Conservation (phyloP, 2,797 vertebrate species). For the Sylvilagus floridanus region DNA sequence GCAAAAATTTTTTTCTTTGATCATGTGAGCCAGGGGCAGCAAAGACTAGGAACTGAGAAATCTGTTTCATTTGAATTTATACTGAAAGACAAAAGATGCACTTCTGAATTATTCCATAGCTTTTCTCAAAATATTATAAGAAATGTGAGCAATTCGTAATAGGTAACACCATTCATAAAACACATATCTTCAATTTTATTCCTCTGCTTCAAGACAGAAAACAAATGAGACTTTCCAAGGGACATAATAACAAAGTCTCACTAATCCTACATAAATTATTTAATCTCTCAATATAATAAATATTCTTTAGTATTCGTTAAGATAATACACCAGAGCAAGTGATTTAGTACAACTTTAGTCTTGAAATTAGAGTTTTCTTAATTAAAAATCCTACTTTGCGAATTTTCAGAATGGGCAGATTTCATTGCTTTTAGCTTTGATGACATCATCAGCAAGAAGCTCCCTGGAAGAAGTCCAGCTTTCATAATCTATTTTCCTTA, state of each 20-base stretch:
- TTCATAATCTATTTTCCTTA: background rate
- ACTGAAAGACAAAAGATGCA: slow-evolving; percentile 35
- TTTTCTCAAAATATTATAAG: slow-evolving; percentile 49
- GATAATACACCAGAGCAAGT: background rate
- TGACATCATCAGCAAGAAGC: background rate
- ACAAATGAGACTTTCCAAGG: background rate
- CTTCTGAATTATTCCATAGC: slow-evolving; percentile 31
- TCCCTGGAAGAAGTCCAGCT: background rate
- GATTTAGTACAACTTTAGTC: background rate
- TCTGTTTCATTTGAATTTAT: slow-evolving; percentile 59
- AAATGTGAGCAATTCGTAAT: background rate
- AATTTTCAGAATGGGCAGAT: background rate
- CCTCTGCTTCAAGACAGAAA: background rate
- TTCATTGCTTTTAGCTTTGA: slow-evolving; percentile 1
- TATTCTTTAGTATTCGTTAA: background rate
- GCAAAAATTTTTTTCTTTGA: slow-evolving; percentile 73
- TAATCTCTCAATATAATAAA: background rate
- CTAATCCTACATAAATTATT: background rate
- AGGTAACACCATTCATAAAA: background rate
- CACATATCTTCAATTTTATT: background rate
- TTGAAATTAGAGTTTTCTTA: background rate
- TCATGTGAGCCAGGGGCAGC: slow-evolving; percentile 40
- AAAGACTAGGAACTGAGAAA: slow-evolving; percentile 34
- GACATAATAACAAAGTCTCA: background rate
- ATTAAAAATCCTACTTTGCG: background rate